phyloP scores from a whole-genome alignment of 2,888 invertebrate genomes.

The Nezara viridula region DNA sequence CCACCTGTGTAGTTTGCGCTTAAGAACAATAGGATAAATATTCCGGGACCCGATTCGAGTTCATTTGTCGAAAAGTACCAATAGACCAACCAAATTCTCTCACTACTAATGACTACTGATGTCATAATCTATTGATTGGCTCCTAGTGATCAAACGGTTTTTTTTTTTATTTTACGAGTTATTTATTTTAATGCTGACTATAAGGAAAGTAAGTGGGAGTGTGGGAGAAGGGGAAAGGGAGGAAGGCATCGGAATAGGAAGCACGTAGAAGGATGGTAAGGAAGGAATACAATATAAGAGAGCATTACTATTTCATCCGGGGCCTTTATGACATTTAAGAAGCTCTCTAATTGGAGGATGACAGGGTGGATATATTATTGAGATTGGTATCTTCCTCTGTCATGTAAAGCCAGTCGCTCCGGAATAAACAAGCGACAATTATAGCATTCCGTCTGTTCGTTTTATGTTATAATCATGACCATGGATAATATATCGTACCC shows the following conservation, averaged over 20 bases:
- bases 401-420: background rate
- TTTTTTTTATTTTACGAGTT: no score
- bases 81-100: no score
- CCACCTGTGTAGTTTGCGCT: no score
- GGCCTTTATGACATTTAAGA: conserved; percentile 51
- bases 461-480: conserved; percentile 52
- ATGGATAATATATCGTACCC: background rate
- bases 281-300: conserved; percentile 51
- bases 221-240: no score
- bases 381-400: conserved; percentile 47
- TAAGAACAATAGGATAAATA: no score
- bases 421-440: conserved; percentile 40
- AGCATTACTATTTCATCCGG: conserved; percentile 52
- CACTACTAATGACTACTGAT: no score
- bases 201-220: background rate
- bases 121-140: no score
- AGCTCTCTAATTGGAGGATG: conserved; percentile 52
- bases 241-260: background rate
- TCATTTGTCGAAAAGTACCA: no score
- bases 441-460: conserved; percentile 48
- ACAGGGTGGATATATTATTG: conserved; percentile 52
- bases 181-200: background rate
- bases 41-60: no score
- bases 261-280: conserved; percentile 48
- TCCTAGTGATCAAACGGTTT: no score